Evolutionary conservation across 1,140 invertebrate genomes (phyloP), one percentile per base, ranked within the genome.

Genomic region (Diorhabda sublineata): DNA sequence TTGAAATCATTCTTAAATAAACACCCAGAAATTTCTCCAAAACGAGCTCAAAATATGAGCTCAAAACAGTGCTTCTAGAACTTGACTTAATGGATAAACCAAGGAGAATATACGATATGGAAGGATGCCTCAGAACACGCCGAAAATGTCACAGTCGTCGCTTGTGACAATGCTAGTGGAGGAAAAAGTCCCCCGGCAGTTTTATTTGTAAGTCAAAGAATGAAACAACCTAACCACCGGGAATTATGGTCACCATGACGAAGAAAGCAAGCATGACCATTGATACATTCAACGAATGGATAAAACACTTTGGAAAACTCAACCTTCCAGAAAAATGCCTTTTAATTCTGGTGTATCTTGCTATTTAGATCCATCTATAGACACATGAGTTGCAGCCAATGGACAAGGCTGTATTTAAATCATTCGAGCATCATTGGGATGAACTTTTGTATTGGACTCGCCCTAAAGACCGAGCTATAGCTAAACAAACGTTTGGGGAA

Each of bases 71-170:
- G 44, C 66, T 65, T 77, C 6, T 58, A 60, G 26, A 70, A 74
- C 58, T 69, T 73, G 63, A 77, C 52, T 58, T 82, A 43, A 61
- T 68, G 42, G 64, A 78, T 63, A 69, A 70, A 60, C 77, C 78
- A 47, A 64, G 77, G 43, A 69, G 61, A 8, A 78, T 83, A 42
- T 83, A 71, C 66, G 82, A 82, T 70, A 74, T 83, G 68, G 82
- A 83, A 72, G 80, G 83, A 73, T 79, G n/a, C 70, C 68, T 2
- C 79, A 77, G 74, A 75, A 26, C 26, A 26, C 26, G 1, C 26
- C 0, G 26, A 26, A 11, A 11, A 11, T 11, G 11, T 11, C 11
- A 26, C 26, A 26, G 26, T 26, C 26, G 26, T 26, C 26, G 26
- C 26, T 26, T 26, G 26, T 26, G 26, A 61, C 5, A 83, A 78